Conservation (phyloP, 2,113 vertebrate genomes). For the Dendropsophus ebraccatus region DNA sequence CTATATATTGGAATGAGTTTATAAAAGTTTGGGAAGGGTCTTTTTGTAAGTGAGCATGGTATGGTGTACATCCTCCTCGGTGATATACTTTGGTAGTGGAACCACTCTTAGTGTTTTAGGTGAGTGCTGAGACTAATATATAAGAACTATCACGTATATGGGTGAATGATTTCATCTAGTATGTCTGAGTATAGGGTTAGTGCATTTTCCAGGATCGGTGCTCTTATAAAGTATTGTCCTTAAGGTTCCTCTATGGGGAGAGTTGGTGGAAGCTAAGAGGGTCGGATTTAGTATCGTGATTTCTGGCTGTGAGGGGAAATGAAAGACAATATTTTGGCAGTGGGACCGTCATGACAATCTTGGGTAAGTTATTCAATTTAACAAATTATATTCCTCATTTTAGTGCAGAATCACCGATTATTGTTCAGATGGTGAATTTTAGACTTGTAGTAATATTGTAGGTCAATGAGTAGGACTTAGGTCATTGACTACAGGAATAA, state of each 20-base stretch:
- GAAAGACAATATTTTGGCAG: slow-evolving; percentile 45
- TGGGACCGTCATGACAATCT: slow-evolving; percentile 59
- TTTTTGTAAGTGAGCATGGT: not conserved
- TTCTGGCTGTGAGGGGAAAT: slow-evolving; percentile 56
- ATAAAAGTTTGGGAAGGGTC: not conserved
- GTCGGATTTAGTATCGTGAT: not conserved
- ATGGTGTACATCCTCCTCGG: not conserved
- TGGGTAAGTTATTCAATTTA: slow-evolving; percentile 56
- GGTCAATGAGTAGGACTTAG: not conserved
- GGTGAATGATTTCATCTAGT: not conserved
- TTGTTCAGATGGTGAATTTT: not conserved
- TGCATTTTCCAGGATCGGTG: not conserved
- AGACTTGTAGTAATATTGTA: not conserved
- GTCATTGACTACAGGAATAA: not conserved
- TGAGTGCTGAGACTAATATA: not conserved
- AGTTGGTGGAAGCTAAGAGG: not conserved
- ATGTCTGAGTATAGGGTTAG: not conserved
- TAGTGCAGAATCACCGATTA: not conserved
- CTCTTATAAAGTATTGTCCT: not conserved
- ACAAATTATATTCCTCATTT: not conserved
- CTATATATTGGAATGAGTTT: not conserved
- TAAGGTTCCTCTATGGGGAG: no score
- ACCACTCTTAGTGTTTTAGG: not conserved
- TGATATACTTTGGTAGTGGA: not conserved
- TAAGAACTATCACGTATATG: no score